Conservation (phyloP, 2,888 invertebrate genomes). For the Eilema caniola region DNA sequence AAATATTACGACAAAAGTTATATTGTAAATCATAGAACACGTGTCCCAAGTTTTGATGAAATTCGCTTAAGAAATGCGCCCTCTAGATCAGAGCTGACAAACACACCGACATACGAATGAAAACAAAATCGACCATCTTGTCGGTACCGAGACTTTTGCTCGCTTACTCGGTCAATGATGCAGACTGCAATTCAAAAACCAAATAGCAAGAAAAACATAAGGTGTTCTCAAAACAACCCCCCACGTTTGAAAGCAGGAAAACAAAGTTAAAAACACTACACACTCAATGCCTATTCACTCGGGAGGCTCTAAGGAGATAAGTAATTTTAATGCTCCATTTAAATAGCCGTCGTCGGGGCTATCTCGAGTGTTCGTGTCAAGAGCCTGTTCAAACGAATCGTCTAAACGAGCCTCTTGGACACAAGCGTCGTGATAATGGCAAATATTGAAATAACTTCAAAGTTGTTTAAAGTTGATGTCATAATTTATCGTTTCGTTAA, state of each 20-base stretch:
- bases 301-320: constrained; percentile 34
- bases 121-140: too few relatives aligned
- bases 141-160: too few relatives aligned
- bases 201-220: neutral
- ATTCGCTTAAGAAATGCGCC: too few relatives aligned
- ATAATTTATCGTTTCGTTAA: too few relatives aligned
- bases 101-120: too few relatives aligned
- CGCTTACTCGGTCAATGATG: too few relatives aligned
- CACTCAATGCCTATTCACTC: neutral
- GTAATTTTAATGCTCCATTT: constrained; percentile 48
- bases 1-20: too few relatives aligned
- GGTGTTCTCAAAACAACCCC: neutral
- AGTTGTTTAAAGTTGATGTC: too few relatives aligned
- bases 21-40: too few relatives aligned
- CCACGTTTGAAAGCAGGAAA: neutral
- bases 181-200: neutral
- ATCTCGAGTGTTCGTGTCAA: constrained; percentile 28
- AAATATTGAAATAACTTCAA: neutral
- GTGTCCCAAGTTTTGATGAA: too few relatives aligned
- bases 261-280: constrained; percentile 6
- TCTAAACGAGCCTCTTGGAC: constrained; percentile 36
- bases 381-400: constrained; percentile 47
- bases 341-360: constrained; percentile 37
- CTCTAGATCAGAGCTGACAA: too few relatives aligned
- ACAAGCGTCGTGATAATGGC: constrained; percentile 32